phyloP scores from a whole-genome alignment of 2,888 invertebrate genomes.

The Cantharis rustica region DNA sequence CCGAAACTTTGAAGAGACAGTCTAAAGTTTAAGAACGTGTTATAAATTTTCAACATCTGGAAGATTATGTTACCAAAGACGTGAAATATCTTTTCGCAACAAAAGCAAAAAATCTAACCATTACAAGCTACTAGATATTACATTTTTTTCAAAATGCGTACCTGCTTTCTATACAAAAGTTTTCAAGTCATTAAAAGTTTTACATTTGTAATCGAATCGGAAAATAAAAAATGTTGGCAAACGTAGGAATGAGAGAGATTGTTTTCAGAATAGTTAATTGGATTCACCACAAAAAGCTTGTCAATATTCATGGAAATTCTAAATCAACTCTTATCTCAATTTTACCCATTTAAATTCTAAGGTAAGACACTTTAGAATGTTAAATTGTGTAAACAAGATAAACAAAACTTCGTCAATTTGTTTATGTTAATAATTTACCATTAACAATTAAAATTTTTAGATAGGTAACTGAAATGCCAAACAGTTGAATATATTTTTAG shows the following conservation, averaged over 20 bases:
- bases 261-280: constrained; percentile 14
- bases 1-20: constrained; percentile 21
- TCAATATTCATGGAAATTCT: constrained; percentile 15
- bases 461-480: neutral
- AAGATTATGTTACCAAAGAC: constrained; percentile 22
- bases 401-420: neutral
- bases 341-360: neutral
- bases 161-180: neutral
- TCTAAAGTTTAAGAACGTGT: constrained; percentile 28
- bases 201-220: constrained; percentile 5
- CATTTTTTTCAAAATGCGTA: neutral
- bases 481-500: neutral
- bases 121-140: neutral
- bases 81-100: constrained; percentile 13
- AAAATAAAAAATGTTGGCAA: constrained; percentile 1
- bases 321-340: constrained; percentile 4
- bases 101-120: neutral
- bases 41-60: constrained; percentile 27
- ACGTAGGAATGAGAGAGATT: neutral
- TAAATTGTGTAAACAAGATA: neutral
- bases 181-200: constrained; percentile 8
- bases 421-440: neutral
- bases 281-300: constrained; percentile 12
- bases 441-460: neutral
- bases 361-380: neutral